Base-by-base conservation (phyloP, 2,888 invertebrate genomes). In the Acheta domesticus region DNA sequence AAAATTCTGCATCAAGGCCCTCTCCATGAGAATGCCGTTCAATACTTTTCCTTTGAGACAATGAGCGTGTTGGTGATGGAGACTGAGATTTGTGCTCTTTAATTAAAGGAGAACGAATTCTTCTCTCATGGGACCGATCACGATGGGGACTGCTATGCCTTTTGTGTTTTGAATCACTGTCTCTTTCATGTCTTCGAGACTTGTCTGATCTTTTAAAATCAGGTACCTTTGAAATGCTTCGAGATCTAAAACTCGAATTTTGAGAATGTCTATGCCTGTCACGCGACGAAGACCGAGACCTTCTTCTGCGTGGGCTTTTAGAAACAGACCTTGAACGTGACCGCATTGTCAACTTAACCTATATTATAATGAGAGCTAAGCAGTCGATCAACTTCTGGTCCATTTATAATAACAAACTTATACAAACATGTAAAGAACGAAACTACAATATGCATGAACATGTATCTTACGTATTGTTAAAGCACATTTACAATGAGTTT, bases 1-100 rank as follows among this genome's bases (percentile, higher is more conserved):
- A 85, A 23, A 84, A 82, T 49, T 85, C 84, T 16, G 62, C 36
- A 11, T 78, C 20, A 75, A 21, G 49, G 75, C 21, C 12, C n/a
- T 75, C 74, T 21, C n/a, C 48, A 76, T 14, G 48, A 62, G 12
- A 50, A 75, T 14, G n/a, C 62, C 14, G 11, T 62, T 62, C 62
- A 23, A 76, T 48, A 20, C 21, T n/a, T 76, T 48, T 48, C n/a
- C 19, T 76, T 76, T 14, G 12, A 48, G n/a, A 19, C 16, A 5
- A 14, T 5, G 62, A 62, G 8, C 16, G n/a, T 11, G 62, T 5
- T 62, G 62, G 62, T 62, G 62, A 62, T 19, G 14, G 62, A 23
- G 16, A 23, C n/a, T 77, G 77, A 1, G 62, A 73, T 12, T 23
- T n/a, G 16, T 74, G 49, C 36, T 21, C 12, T 48, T 49, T 48